Base-by-base conservation (phyloP, 2,888 invertebrate species). In the Horisme vitalbata region DNA sequence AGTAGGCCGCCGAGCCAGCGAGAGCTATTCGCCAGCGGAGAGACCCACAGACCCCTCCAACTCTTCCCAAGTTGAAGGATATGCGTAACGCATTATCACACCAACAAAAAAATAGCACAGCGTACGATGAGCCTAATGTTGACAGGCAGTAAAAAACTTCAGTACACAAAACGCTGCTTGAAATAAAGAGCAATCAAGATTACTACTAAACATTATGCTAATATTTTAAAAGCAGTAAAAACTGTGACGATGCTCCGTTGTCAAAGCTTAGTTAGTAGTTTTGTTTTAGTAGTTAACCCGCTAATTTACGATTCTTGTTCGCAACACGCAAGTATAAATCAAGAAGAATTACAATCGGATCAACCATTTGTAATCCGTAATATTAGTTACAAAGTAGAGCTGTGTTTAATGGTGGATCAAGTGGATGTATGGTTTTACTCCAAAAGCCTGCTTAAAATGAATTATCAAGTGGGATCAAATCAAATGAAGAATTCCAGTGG, bases 311-410 rank as follows among this genome's bases (percentile, higher is more conserved):
- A 82, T 70, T 71, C 65, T 72, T 68, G 67, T 66, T 65, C 65
- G 57, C 52, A 59, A 76, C 80, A 82, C 79, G 77, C 77, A 67
- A 74, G 70, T 52, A 74, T 85, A 85, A 85, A 86, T 87, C 85
- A 80, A 72, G 78, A 82, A 81, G 83, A 87, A 79, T 79, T 82
- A 84, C 77, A 71, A 81, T 83, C 68, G 69, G 68, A 82, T 78
- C 77, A 76, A 65, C 62, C 61, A 62, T 77, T 76, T 72, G 72
- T 72, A 68, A 76, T 77, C 36, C n/a, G n/a, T 46, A 33, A 33
- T 36, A 37, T 47, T 78, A 77, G 75, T 71, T 70, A 76, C 71
- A 62, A 75, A 70, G 71, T 75, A 58, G 72, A 58, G 64, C 39
- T 43, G 27, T 41, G 6, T 5, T 18, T 1, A 18, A 18, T 5